A percentile compares a stretch with the other conserved stretches of the same genome.
phyloP scores from a whole-genome alignment of 2,888 invertebrate species.

The Drosophila conformis region DNA sequence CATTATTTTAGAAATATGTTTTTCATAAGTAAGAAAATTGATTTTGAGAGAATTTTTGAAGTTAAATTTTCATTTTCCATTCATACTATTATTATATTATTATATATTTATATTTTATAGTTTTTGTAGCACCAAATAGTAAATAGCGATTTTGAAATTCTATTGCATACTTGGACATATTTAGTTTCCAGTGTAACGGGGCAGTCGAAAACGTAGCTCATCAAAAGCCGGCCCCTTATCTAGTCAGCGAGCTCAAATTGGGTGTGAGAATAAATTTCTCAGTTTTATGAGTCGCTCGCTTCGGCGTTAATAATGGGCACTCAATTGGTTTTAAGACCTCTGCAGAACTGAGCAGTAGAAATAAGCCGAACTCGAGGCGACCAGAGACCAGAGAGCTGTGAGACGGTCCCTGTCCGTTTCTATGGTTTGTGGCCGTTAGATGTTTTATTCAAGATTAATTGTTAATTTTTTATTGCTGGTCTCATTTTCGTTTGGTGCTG shows the following conservation, averaged over 20 bases:
- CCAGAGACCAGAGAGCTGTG: conserved; percentile 4
- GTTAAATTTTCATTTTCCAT: background rate
- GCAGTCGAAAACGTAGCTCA: conserved; percentile 27
- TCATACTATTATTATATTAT: no score
- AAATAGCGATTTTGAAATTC: background rate
- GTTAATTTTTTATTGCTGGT: conserved; percentile 71
- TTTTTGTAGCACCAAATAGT: background rate
- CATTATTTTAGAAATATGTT: background rate
- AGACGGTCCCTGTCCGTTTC: conserved; percentile 9
- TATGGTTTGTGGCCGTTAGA: conserved; percentile 61
- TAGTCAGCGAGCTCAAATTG: conserved; percentile 67
- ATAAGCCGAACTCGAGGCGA: conserved; percentile 8
- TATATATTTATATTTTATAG: background rate
- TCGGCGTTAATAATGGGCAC: conserved; percentile 74
- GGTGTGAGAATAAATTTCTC: conserved; percentile 81
- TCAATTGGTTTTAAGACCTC: conserved; percentile 67
- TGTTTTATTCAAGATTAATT: conserved; percentile 76
- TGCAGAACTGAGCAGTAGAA: conserved; percentile 7
- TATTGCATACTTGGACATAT: background rate
- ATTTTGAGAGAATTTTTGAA: background rate
- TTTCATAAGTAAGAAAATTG: background rate
- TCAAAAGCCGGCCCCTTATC: conserved; percentile 54
- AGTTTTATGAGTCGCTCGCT: conserved; percentile 69
- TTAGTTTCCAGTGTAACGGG: conserved; percentile 1
- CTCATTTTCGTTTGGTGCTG: conserved; percentile 58